Conservation (phyloP, 2,797 vertebrate genomes). For the Ataeniobius toweri region DNA sequence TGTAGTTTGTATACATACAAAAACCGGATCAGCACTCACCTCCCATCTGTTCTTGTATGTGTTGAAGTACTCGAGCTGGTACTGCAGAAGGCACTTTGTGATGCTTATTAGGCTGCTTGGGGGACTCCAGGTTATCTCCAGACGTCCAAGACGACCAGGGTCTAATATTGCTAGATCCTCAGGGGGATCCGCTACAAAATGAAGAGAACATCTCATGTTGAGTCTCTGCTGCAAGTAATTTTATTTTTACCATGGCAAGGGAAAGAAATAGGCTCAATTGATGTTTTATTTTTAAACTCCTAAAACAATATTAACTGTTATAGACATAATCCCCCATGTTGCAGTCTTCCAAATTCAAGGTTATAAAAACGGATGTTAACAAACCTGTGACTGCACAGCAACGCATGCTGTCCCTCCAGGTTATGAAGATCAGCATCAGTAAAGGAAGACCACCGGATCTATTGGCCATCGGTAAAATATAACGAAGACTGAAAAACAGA, state of each 20-base stretch:
- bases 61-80: slow-evolving; percentile 76
- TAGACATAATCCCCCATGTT: background rate
- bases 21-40: slow-evolving; percentile 53
- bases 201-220: background rate
- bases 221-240: background rate
- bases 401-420: slow-evolving; percentile 5
- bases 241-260: background rate
- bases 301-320: background rate
- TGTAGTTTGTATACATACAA: background rate
- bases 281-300: too few species aligned
- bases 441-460: background rate
- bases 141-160: slow-evolving; percentile 69
- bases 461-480: slow-evolving; percentile 32
- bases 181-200: slow-evolving; percentile 72
- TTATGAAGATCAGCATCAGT: slow-evolving; percentile 46
- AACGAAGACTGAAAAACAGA: background rate
- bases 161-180: slow-evolving; percentile 67
- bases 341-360: background rate
- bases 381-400: slow-evolving; percentile 42
- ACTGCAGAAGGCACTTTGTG: slow-evolving; percentile 59
- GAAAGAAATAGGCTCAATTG: too few species aligned
- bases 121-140: slow-evolving; percentile 73
- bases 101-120: slow-evolving; percentile 57
- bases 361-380: background rate
- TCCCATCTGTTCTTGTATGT: slow-evolving; percentile 66